Base-by-base conservation (phyloP, 1,140 invertebrate genomes). In the Aphelinus certus region DNA sequence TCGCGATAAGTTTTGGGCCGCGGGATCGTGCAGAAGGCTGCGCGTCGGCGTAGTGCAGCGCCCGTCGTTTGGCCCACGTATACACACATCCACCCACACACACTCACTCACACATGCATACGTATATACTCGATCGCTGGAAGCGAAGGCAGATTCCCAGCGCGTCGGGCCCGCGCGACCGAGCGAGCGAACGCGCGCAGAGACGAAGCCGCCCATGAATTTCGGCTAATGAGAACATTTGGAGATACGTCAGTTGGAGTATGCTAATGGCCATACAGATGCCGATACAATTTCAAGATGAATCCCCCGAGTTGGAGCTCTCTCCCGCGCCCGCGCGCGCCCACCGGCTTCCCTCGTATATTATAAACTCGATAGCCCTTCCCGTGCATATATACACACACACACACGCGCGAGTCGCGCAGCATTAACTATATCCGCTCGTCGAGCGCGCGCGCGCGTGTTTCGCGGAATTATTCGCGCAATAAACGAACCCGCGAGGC, bases 201-300 rank as follows among this genome's bases (percentile, higher is more conserved):
- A 26, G 26, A 26, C 26, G 83, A 83, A 85, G 84, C 86, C 85
- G 85, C 84, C 87, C 86, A 87, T 87, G 87, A 88, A 88, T 88
- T 88, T 88, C 83, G 85, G 86, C 86, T 88, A 87, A 88, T 87
- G 87, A 87, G 86, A 87, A 88, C 87, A 87, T 87, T 88, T 87
- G 83, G 86, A 87, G 85, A 88, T 87, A 88, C 86, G 86, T 88
- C 86, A 88, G 86, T 88, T 87, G 84, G 83, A 88, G 86, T 88
- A 88, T 87, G 86, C 85, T 88, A 88, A 88, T 88, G 86, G 85
- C 85, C 84, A 87, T 85, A 87, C 86, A 86, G 85, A 88, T 87
- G 86, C 86, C 86, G 86, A 87, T 88, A 88, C 86, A 88, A 88
- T 88, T 88, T 87, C 85, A 85, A 88, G 86, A 88, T 86, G 86